Evolutionary conservation across 2,888 invertebrate genomes (phyloP).

Genomic region (Pseudococcus viburni): DNA sequence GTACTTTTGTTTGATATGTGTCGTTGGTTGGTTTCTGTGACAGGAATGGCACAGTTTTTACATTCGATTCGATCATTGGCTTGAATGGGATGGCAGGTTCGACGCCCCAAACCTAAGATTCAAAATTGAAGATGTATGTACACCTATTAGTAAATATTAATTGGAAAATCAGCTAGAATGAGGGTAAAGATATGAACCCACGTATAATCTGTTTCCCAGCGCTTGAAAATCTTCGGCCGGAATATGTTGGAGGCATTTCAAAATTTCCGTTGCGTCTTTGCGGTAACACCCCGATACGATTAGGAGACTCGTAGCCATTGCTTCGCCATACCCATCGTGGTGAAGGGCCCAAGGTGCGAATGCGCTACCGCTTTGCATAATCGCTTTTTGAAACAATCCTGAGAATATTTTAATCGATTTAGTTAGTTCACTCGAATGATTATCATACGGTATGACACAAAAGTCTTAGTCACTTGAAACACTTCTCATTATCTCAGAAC

Average conservation of each 20-base stretch:
- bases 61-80: constrained; percentile 43
- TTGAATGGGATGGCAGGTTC: background rate
- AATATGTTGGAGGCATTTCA: constrained; percentile 77
- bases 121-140: background rate
- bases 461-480: too few relatives aligned
- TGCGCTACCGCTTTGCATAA: constrained; percentile 81
- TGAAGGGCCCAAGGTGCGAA: constrained; percentile 71
- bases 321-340: background rate
- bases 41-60: background rate
- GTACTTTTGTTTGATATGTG: constrained; percentile 29
- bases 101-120: constrained; percentile 58
- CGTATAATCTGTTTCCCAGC: background rate
- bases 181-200: background rate
- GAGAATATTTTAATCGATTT: background rate
- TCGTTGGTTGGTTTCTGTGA: background rate
- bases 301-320: constrained; percentile 77
- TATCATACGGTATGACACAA: too few relatives aligned
- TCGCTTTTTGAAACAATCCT: constrained; percentile 75
- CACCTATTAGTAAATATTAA: too few relatives aligned
- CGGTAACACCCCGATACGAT: constrained; percentile 77
- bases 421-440: background rate
- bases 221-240: constrained; percentile 75
- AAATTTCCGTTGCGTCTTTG: constrained; percentile 73
- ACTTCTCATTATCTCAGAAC: too few relatives aligned
- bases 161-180: too few relatives aligned